These are phyloP conservation scores for Alitta virens DNA, from an alignment of 2,888 invertebrate species.

Conservation along the genomic window DNA sequence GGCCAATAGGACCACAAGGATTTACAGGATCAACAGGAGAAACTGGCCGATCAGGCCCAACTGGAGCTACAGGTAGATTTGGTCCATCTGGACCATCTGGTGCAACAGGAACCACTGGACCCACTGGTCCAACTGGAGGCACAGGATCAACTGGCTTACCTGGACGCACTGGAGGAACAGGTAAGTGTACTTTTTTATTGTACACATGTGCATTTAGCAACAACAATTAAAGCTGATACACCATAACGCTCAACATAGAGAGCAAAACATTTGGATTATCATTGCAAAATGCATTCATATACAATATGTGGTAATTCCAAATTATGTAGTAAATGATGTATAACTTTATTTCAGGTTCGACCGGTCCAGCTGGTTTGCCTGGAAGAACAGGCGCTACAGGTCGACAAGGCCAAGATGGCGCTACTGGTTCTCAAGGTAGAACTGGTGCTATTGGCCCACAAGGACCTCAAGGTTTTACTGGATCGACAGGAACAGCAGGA, in stretches of 20 bases:
- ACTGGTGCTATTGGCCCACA: neutral
- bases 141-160: conserved; percentile 12
- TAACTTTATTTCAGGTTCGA: conserved; percentile 1
- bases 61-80: conserved; percentile 10
- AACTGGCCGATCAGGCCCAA: conserved; percentile 12
- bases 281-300: too few species aligned
- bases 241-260: too few species aligned
- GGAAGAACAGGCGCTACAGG: conserved; percentile 12
- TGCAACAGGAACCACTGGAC: conserved; percentile 11
- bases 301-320: too few species aligned
- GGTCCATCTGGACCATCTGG: conserved; percentile 18
- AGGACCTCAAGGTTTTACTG: conserved; percentile 5
- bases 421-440: neutral
- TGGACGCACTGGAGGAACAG: neutral
- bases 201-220: too few species aligned
- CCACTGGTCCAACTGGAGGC: conserved; percentile 15
- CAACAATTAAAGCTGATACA: too few species aligned
- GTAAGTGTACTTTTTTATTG: too few species aligned
- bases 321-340: too few species aligned
- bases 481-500: neutral
- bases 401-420: neutral
- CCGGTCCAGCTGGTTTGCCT: conserved; percentile 9
- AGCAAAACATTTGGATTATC: too few species aligned
- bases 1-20: conserved; percentile 17
- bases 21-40: conserved; percentile 9